Base-by-base conservation (phyloP, 2,113 vertebrate species). In the Syngnathoides biaculeatus region DNA sequence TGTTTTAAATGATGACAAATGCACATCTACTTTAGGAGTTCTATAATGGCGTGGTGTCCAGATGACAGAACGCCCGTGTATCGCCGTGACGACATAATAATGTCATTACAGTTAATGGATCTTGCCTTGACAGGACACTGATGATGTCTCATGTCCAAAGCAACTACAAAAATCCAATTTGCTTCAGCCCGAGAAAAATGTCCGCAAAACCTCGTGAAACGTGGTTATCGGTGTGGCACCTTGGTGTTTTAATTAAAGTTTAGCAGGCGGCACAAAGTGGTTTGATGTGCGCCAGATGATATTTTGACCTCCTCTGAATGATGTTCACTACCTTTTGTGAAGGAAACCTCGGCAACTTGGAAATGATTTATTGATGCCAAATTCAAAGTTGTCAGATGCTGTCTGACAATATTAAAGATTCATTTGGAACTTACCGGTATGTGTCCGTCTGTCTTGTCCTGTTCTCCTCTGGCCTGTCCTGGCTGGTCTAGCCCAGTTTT, bases 361-460 rank as follows among this genome's bases (percentile, higher is more conserved):
- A 65, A 65, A 68, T 82, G 79, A 89, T 78, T 59, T 79, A 86
- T 84, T 75, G 82, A 84, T 81, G 59, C 77, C 67, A 77, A 82
- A 86, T 89, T 79, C 63, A 84, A 38, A 55, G 74, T 77, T 82
- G 79, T 79, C 74, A 30, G 26, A 15, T 78, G 72, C 17, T 35
- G 2, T 47, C 43, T 47, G 45, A 6, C 13, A 26, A 55, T 24
- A 15, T 55, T 55, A 55, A 4, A 26, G 22, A 14, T 4, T 24
- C 22, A n/a, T n/a, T 53, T 12, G 22, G 10, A 53, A 53, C 50
- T 53, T 53, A n/a, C n/a, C n/a, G n/a, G n/a, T n/a, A 24, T 24
- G 45, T 47, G 6, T 17, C 3, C 5, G 17, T 47, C 17, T 17
- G 45, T 14, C 17, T 47, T 42, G 40, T 12, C 40, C 12, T 42